Conservation (phyloP, 2,113 vertebrate species). For the Baryphthengus martii region DNA sequence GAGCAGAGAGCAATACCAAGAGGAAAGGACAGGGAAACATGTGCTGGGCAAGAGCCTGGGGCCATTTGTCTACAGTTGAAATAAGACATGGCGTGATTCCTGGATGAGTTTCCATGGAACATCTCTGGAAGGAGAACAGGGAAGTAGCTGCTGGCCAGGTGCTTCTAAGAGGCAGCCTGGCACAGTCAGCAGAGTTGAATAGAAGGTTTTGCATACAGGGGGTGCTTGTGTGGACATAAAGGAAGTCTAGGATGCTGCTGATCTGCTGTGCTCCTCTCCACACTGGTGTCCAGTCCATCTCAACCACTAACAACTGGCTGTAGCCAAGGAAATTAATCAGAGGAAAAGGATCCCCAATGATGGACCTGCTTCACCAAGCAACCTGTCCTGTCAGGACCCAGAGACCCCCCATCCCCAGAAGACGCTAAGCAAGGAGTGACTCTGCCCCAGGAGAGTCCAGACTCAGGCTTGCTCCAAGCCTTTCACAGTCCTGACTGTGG, state of each 20-base stretch:
- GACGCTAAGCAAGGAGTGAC: fast-evolving
- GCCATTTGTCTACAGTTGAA: neutral
- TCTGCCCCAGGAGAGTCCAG: neutral
- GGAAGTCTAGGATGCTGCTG: neutral
- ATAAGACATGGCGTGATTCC: neutral
- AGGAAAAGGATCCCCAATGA: neutral
- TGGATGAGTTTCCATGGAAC: neutral
- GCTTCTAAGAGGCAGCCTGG: neutral
- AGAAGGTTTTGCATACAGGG: neutral
- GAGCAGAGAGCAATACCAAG: neutral
- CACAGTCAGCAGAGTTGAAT: neutral
- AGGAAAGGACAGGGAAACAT: neutral
- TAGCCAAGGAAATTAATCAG: neutral
- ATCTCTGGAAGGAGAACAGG: neutral
- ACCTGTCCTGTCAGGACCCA: neutral
- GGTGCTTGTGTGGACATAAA: neutral
- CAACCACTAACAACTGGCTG: neutral
- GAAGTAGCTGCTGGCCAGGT: neutral
- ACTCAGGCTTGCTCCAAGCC: neutral
- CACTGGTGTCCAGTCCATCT: neutral
- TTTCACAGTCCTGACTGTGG: neutral
- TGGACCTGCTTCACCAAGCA: neutral
- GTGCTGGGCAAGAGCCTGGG: neutral
- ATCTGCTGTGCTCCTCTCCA: neutral
- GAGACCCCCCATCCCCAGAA: neutral